Percentiles rank a stretch among this genome's conserved stretches.
Evolutionary conservation across 2,113 vertebrate species (phyloP).

Genomic region (Marmota monax): DNA sequence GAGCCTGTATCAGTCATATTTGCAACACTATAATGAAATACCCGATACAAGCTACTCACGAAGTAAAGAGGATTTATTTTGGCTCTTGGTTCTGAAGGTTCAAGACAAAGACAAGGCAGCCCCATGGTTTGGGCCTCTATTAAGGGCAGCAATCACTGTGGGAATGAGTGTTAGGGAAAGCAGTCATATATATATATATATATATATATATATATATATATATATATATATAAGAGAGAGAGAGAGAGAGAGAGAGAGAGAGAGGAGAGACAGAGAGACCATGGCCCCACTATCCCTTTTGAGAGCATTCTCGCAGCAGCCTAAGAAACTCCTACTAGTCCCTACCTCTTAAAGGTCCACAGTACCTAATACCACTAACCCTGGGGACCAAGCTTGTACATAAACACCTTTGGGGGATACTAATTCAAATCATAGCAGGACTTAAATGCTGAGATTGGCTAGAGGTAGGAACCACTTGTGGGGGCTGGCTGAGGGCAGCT

Average conservation of each 20-base stretch:
- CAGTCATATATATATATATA: neutral
- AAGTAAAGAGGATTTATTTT: neutral
- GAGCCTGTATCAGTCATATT: neutral
- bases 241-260: too few species aligned
- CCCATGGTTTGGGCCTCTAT: neutral
- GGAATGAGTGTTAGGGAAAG: neutral
- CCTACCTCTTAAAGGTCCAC: too few species aligned
- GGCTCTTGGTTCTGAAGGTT: too few species aligned
- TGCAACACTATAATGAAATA: neutral
- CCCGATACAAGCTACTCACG: neutral
- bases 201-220: too few species aligned
- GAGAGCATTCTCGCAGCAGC: too few species aligned
- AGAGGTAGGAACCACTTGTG: neutral
- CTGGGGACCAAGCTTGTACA: neutral
- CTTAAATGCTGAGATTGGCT: neutral
- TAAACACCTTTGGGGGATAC: neutral
- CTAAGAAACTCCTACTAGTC: too few species aligned
- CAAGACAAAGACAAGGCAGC: neutral
- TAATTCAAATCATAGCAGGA: neutral
- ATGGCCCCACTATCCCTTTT: neutral
- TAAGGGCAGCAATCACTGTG: neutral
- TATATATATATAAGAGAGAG: too few species aligned
- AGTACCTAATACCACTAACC: neutral
- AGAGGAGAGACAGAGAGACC: too few species aligned
- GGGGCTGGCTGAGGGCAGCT: neutral